Conservation (phyloP, 30 jellyfish, hydroid and myxozoan genomes). For the Hydra vulgaris region DNA sequence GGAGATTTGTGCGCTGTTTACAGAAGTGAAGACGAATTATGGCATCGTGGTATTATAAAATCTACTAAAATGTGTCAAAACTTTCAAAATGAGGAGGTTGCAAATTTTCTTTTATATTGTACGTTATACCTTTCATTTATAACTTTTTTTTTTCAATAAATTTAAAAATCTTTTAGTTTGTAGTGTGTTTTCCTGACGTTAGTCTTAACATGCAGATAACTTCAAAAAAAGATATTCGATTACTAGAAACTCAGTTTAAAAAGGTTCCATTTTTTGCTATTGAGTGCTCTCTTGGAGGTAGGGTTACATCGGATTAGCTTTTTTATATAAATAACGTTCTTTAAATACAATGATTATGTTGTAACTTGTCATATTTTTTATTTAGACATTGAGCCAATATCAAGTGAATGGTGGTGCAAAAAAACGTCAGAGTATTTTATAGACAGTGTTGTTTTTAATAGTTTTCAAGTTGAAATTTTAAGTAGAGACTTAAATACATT, state of each 20-base stretch:
- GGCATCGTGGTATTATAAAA: constrained; percentile 76
- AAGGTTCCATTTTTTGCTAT: constrained; percentile 10
- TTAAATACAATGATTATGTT: no score
- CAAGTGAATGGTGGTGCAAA: background rate
- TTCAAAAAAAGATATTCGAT: background rate
- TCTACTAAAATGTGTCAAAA: constrained; percentile 33
- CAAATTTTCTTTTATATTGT: background rate
- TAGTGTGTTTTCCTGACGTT: constrained; percentile 14
- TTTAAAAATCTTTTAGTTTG: constrained; percentile 14
- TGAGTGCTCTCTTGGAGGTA: constrained; percentile 13
- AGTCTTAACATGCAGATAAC: background rate
- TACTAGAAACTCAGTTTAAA: background rate
- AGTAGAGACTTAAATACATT: background rate
- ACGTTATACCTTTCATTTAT: background rate
- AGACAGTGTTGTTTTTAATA: background rate
- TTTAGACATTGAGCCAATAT: constrained; percentile 8
- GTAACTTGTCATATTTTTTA: no score
- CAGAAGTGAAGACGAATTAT: constrained; percentile 41
- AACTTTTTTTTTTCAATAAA: background rate
- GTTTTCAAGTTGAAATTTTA: constrained; percentile 15
- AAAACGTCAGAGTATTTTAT: background rate
- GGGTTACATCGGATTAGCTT: background rate
- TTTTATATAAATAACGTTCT: no score
- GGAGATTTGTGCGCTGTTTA: constrained; percentile 68
- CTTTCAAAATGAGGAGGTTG: no score